Evolutionary conservation across 2,113 vertebrate species (phyloP), one percentile per base, ranked within the genome.

Genomic region (Cyanoramphus novaezelandiae): DNA sequence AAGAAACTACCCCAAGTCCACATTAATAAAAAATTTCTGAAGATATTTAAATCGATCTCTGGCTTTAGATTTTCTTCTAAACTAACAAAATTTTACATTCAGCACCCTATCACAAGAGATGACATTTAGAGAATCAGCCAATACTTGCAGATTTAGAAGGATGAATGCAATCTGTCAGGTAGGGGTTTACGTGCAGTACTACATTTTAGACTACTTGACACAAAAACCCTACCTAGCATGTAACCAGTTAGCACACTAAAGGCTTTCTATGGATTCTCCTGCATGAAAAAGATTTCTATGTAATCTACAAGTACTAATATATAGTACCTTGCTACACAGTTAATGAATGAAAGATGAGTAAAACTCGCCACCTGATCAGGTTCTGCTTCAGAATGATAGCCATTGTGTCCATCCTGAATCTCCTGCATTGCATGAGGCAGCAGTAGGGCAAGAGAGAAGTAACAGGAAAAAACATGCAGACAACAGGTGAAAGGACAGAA

Each of bases 341-440:
- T 92, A 98, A 82, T n/a, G 65, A 97, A 98, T 92, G 94, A 98
- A 97, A 86, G 89, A 75, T 76, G 97, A 72, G 97, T 96, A 97
- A 96, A 97, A 99, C 98, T 99, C 99, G 99, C 99, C 99, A 97
- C 98, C 98, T 98, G 98, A 95, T 99, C 99, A 98, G 98, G 97
- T 97, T 99, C 98, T 97, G 97, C 98, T 96, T 98, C 98, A 98
- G 98, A 98, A 98, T 98, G 98, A 98, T 98, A 98, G 97, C 98
- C 98, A 97, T 98, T 98, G 97, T 98, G 98, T 94, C 98, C 98
- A 94, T 99, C 99, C 98, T 97, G 97, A 97, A 97, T 97, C 96
- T 99, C 99, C 99, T 99, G 99, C 96, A 97, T 97, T 97, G 98
- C 97, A 97, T 88, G 97, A 97, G 98, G 97, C 97, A 97, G 98